phyloP scores from a whole-genome alignment of 2,797 vertebrate genomes.

The Fundulus diaphanus region DNA sequence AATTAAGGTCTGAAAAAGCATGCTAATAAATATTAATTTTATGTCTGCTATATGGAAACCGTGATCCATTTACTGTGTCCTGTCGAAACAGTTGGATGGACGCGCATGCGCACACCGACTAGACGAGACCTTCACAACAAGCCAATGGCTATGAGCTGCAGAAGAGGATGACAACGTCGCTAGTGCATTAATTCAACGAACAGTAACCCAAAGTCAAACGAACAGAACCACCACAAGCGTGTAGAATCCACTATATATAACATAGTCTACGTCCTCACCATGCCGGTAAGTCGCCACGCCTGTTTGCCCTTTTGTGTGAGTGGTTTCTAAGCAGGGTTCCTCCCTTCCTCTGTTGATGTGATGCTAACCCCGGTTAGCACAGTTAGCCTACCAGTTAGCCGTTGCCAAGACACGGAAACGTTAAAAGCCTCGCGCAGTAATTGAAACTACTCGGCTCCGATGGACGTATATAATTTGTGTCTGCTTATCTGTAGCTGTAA shows the following conservation, averaged over 20 bases:
- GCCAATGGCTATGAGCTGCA: constrained; percentile 38
- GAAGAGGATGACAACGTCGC: constrained; percentile 42
- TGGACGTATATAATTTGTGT: not conserved
- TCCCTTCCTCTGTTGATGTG: constrained; percentile 71
- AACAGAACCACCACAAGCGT: not conserved
- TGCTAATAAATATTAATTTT: not conserved
- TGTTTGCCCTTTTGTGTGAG: constrained; percentile 29
- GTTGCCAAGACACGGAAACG: not conserved
- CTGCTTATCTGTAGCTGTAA: not conserved
- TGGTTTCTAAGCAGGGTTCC: constrained; percentile 56
- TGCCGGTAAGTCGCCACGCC: constrained; percentile 77
- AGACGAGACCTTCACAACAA: constrained; percentile 34
- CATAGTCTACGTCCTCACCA: constrained; percentile 30
- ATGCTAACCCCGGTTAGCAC: constrained; percentile 73
- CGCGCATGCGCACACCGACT: constrained; percentile 62
- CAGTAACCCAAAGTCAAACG: constrained; percentile 26
- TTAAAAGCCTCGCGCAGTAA: not conserved
- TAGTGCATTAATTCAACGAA: constrained; percentile 38
- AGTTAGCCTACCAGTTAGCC: constrained; percentile 35
- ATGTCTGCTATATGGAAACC: not conserved
- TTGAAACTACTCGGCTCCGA: not conserved
- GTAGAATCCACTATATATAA: not conserved
- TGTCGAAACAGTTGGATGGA: not conserved
- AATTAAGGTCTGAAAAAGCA: not conserved
- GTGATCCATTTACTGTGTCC: not conserved